Conservation (phyloP, 2,888 invertebrate genomes). For the Eristalinus aeneus region DNA sequence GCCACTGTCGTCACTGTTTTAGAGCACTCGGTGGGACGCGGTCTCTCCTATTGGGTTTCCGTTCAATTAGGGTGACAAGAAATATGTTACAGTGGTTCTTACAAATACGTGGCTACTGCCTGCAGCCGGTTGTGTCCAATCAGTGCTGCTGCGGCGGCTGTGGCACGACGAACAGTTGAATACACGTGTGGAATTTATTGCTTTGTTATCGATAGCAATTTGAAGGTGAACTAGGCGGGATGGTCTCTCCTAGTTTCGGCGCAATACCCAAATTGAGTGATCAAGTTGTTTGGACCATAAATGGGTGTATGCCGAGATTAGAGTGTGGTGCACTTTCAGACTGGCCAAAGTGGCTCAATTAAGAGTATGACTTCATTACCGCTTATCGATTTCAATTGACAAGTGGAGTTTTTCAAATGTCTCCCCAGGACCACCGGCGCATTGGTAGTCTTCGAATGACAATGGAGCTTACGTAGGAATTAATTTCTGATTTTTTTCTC, state of each 20-base stretch:
- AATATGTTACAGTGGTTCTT: conserved; percentile 66
- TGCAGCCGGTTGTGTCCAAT: conserved; percentile 61
- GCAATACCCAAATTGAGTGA: conserved; percentile 62
- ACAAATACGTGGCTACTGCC: conserved; percentile 62
- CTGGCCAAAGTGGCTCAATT: conserved; percentile 7
- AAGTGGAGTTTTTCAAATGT: not conserved
- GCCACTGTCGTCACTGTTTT: not conserved
- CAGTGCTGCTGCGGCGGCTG: conserved; percentile 37
- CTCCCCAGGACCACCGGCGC: not conserved
- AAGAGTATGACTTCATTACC: conserved; percentile 18
- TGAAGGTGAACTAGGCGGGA: conserved; percentile 26
- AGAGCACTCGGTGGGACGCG: conserved; percentile 6
- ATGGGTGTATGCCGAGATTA: conserved; percentile 47
- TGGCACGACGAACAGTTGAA: conserved; percentile 58
- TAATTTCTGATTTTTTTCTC: no score
- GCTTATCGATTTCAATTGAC: not conserved
- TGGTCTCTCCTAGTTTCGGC: conserved; percentile 8
- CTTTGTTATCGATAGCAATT: conserved; percentile 70
- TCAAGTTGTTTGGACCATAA: conserved; percentile 67
- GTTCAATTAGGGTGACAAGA: conserved; percentile 71
- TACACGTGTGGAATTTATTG: conserved; percentile 69
- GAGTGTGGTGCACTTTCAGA: not conserved
- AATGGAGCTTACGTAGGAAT: no score
- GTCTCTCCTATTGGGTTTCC: conserved; percentile 51
- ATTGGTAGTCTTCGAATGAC: not conserved